Base-by-base conservation (phyloP, 1,140 invertebrate genomes). In the Tetranychus urticae region DNA sequence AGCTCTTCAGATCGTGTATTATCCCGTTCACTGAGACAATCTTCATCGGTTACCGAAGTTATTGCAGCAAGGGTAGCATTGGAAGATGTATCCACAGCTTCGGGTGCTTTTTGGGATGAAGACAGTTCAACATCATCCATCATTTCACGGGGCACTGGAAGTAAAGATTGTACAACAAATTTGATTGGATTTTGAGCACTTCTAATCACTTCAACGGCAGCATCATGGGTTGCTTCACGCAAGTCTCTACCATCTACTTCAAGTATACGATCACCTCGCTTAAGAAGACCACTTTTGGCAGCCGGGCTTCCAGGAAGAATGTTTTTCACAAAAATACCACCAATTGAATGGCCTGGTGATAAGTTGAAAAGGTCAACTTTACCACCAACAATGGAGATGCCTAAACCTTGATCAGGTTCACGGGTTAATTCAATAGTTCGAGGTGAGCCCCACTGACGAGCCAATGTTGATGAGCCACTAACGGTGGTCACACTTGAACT, bases 251-350 rank as follows among this genome's bases (percentile, higher is more conserved):
- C 85, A 75, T 96, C 92, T 61, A 92, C 92, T 64, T 84, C 86
- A 31, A 94, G 74, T 67, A 97, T 83, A 69, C 90, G 86, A 75
- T 97, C 92, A 12, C 93, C 93, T 57, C 89, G 77, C 64, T 82
- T 79, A 57, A 97, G 75, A 68, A 85, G 83, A 6, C 88, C 90
- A 69, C 86, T 85, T 7, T 85, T 74, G 77, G 97, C 92, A 1
- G 94, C 94, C 1, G 90, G 86, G 56, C 93, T 93, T 42, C 92
- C 94, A 63, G 85, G 80, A 42, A 96, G 77, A 8, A 98, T 91
- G 72, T 93, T 90, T 74, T 97, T 97, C 66, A 98, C 92, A 71
- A 97, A 97, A 68, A 97, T 97, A 14, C 93, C 93, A 56, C 88
- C 84, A 62, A 94, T 75, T 35, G 77, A 75, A 56, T 68, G 63